Conservation (phyloP, 2,113 vertebrate genomes). For the Phodopus roborovskii region DNA sequence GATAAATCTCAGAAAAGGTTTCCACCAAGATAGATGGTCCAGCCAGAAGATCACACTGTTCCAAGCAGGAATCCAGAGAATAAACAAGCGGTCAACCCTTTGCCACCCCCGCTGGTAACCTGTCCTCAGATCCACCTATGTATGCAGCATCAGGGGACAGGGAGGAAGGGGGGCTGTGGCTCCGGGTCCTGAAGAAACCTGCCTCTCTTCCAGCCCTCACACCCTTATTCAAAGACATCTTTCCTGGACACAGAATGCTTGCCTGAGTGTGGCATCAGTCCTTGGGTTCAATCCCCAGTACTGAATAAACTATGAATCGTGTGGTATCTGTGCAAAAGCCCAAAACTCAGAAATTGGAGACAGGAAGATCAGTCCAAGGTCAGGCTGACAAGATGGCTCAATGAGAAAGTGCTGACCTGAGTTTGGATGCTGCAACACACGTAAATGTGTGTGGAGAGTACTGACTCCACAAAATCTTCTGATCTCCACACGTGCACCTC, state of each 20-base stretch:
- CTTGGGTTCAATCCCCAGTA: background rate
- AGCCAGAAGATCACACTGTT: conserved; percentile 71
- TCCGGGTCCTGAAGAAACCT: background rate
- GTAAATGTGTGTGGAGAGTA: background rate
- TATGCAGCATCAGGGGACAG: fast-evolving
- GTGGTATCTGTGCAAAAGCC: background rate
- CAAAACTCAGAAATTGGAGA: background rate
- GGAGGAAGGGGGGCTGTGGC: too few relatives aligned
- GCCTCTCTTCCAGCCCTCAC: background rate
- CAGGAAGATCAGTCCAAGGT: background rate
- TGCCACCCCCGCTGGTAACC: fast-evolving
- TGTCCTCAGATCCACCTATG: background rate
- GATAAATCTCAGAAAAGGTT: conserved; percentile 85
- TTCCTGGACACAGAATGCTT: background rate
- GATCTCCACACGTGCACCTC: background rate
- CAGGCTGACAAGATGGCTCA: background rate
- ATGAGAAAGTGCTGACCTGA: background rate
- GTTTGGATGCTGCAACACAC: too few relatives aligned
- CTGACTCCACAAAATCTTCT: background rate
- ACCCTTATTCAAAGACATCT: background rate
- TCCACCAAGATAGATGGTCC: conserved; percentile 82
- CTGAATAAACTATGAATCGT: background rate
- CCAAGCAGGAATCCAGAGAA: conserved; percentile 2
- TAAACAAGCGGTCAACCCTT: conserved; percentile 65
- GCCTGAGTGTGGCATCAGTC: background rate